phyloP scores from a whole-genome alignment of 2,113 vertebrate genomes.

The Cyprinodon variegatus region DNA sequence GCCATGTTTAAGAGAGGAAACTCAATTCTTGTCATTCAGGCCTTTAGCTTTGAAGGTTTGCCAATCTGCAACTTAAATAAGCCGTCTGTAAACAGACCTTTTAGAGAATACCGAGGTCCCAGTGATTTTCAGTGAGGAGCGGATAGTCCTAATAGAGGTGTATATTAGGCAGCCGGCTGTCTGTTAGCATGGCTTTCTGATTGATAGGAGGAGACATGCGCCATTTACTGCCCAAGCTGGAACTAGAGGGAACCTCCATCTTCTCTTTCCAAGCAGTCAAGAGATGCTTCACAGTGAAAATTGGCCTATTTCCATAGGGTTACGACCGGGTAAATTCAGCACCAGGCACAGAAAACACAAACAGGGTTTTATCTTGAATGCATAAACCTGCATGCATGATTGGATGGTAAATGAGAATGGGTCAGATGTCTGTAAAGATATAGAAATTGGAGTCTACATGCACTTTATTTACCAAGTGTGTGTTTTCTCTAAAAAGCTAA shows the following conservation, averaged over 20 bases:
- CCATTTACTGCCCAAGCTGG: slow-evolving; percentile 78
- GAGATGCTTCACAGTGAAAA: slow-evolving; percentile 71
- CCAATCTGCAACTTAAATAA: slow-evolving; percentile 44
- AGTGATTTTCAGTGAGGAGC: slow-evolving; percentile 60
- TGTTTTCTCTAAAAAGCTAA: neutral
- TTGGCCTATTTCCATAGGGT: slow-evolving; percentile 71
- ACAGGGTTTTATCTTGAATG: slow-evolving; percentile 21
- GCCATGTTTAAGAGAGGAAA: slow-evolving; percentile 26
- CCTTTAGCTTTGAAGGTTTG: slow-evolving; percentile 35
- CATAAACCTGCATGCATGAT: slow-evolving; percentile 8
- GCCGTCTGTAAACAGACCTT: slow-evolving; percentile 20
- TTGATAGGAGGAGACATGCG: slow-evolving; percentile 79
- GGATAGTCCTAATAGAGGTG: slow-evolving; percentile 68
- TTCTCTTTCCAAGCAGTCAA: slow-evolving; percentile 75
- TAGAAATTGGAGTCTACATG: slow-evolving; percentile 13
- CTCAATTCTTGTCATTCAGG: slow-evolving; percentile 50
- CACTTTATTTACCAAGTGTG: slow-evolving; percentile 9
- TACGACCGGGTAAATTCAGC: slow-evolving; percentile 55
- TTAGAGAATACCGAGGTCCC: slow-evolving; percentile 51
- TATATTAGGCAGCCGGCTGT: slow-evolving; percentile 77
- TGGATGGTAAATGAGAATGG: slow-evolving; percentile 23
- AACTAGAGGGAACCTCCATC: slow-evolving; percentile 76
- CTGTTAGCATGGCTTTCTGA: slow-evolving; percentile 67
- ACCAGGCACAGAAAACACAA: slow-evolving; percentile 49
- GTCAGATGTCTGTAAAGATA: slow-evolving; percentile 17